phyloP scores from a whole-genome alignment of 2,888 invertebrate genomes.

The Melieria omissa region DNA sequence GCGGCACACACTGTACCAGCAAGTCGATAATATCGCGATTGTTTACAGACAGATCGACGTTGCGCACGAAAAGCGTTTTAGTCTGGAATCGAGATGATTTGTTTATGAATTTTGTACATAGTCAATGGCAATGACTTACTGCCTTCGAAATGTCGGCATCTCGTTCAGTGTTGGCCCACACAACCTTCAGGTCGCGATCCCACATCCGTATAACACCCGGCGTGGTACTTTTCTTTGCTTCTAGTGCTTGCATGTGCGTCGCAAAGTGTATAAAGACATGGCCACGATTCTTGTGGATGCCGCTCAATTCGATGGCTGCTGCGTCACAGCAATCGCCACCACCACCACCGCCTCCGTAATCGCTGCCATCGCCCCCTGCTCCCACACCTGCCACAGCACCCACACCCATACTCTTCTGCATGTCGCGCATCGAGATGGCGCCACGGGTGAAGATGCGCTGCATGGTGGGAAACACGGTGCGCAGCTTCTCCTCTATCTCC shows the following conservation, averaged over 20 bases:
- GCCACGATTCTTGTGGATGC: slow-evolving; percentile 50
- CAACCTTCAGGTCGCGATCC: slow-evolving; percentile 56
- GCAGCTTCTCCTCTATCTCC: slow-evolving; percentile 51
- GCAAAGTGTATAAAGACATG: slow-evolving; percentile 56
- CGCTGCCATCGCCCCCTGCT: neutral
- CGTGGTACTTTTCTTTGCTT: slow-evolving; percentile 54
- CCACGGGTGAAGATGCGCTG: slow-evolving; percentile 47
- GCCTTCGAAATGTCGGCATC: slow-evolving; percentile 46
- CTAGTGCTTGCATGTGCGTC: slow-evolving; percentile 53
- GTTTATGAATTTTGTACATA: neutral
- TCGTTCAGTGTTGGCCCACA: slow-evolving; percentile 56
- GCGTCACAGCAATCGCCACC: slow-evolving; percentile 1
- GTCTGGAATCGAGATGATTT: slow-evolving; percentile 43
- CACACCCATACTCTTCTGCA: neutral
- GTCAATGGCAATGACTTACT: slow-evolving; percentile 41
- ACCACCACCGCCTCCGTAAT: neutral
- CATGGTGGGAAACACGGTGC: slow-evolving; percentile 51
- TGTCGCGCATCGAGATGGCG: neutral
- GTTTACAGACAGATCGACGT: slow-evolving; percentile 54
- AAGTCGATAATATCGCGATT: slow-evolving; percentile 50
- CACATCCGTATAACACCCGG: slow-evolving; percentile 54
- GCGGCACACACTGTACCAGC: slow-evolving; percentile 48
- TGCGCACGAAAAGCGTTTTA: slow-evolving; percentile 56
- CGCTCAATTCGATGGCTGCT: neutral
- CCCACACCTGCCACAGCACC: neutral